Evolutionary conservation across 2,888 invertebrate species (phyloP).

Genomic region (Sicus ferrugineus): DNA sequence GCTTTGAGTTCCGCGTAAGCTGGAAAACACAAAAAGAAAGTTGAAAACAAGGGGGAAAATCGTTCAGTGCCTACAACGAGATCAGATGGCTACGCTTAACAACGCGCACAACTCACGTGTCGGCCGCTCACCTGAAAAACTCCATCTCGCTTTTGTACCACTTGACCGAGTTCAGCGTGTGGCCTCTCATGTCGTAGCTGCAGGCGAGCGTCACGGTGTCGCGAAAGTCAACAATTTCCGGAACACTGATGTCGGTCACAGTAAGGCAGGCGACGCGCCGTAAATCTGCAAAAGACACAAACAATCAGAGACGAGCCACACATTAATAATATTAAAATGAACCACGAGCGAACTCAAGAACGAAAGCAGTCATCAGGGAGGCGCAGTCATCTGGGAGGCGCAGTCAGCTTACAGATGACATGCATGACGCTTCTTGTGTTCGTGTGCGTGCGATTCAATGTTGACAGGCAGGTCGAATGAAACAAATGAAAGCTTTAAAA

Average conservation of each 20-base stretch:
- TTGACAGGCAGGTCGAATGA: no score
- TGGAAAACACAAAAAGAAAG: no score
- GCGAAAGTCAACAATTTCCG: conserved; percentile 65
- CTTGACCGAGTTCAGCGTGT: conserved; percentile 67
- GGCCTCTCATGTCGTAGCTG: conserved; percentile 66
- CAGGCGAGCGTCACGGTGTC: conserved; percentile 66
- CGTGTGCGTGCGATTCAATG: no score
- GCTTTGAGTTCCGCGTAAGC: no score
- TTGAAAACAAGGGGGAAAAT: no score
- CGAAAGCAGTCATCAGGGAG: not conserved
- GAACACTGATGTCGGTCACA: conserved; percentile 65
- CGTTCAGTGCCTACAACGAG: no score
- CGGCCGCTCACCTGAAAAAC: conserved; percentile 67
- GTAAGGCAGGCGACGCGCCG: conserved; percentile 53
- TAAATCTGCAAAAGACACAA: conserved; percentile 47
- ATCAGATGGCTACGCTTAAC: no score
- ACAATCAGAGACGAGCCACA: not conserved
- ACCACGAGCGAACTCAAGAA: not conserved
- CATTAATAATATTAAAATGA: not conserved
- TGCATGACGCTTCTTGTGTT: not conserved
- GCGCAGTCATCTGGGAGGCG: not conserved
- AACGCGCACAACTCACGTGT: no score
- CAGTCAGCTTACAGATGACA: not conserved
- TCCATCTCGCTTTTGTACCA: conserved; percentile 67
- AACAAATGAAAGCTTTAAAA: no score